A percentile compares a stretch with the other conserved stretches of the same genome.
Evolutionary conservation across 1,140 invertebrate species (phyloP).

Genomic region (Triops longicaudatus): DNA sequence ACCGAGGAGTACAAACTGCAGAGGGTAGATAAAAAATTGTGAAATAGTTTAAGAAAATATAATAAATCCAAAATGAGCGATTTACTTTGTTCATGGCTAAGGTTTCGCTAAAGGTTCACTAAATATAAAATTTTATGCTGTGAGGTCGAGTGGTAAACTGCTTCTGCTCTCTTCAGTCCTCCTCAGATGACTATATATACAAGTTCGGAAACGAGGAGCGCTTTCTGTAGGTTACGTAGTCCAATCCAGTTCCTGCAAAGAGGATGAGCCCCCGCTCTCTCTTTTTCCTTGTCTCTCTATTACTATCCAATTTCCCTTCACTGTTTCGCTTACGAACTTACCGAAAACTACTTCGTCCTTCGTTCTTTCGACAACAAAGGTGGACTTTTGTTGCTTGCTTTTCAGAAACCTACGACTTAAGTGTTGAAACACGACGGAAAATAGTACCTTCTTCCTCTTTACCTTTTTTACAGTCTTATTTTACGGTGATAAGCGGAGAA

Average conservation of each 20-base stretch:
- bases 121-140: background rate
- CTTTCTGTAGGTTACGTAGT: background rate
- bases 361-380: background rate
- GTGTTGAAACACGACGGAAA: background rate
- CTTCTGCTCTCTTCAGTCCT: background rate
- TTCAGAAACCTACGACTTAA: background rate
- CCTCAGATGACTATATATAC: background rate
- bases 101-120: background rate
- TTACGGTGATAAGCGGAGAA: background rate
- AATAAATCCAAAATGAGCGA: background rate
- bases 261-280: constrained; percentile 2
- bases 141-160: background rate
- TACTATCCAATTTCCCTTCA: background rate
- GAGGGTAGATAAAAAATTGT: background rate
- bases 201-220: background rate
- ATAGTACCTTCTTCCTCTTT: background rate
- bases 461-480: background rate
- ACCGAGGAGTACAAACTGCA: background rate
- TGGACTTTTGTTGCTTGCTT: background rate
- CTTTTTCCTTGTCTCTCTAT: background rate
- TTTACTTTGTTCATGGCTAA: background rate
- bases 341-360: background rate
- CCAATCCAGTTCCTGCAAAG: background rate
- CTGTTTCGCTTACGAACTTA: background rate
- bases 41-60: background rate